Evolutionary conservation across 2,113 vertebrate species (phyloP).

Genomic region (Ctenomys sociabilis): DNA sequence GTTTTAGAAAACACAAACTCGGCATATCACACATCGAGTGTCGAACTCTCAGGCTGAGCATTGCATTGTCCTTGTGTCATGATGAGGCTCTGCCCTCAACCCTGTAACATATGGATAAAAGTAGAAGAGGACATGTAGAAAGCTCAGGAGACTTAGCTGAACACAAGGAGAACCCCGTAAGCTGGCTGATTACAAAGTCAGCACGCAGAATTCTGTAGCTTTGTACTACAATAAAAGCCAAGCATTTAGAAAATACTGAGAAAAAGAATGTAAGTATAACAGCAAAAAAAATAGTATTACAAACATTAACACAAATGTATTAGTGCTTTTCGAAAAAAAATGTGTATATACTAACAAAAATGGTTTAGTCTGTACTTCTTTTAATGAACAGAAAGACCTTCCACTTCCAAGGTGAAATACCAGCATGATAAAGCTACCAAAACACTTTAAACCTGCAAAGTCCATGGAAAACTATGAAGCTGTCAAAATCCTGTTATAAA

Average conservation of each 20-base stretch:
- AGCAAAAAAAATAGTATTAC: background rate
- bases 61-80: background rate
- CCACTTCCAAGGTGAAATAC: background rate
- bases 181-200: background rate
- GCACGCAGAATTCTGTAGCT: background rate
- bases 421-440: background rate
- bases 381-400: background rate
- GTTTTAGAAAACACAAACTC: no score
- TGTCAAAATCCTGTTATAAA: constrained; percentile 16
- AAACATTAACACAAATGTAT: background rate
- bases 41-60: no score
- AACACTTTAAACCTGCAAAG: background rate
- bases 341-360: background rate
- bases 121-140: background rate
- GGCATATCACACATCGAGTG: no score
- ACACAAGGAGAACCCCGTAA: background rate
- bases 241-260: constrained; percentile 16
- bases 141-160: background rate
- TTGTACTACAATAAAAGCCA: background rate
- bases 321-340: background rate
- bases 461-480: background rate
- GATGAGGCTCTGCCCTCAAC: background rate
- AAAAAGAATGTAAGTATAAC: background rate
- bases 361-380: background rate
- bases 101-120: background rate